Evolutionary conservation across 2,888 invertebrate genomes (phyloP).

Genomic region (Ischnus inquisitorius): DNA sequence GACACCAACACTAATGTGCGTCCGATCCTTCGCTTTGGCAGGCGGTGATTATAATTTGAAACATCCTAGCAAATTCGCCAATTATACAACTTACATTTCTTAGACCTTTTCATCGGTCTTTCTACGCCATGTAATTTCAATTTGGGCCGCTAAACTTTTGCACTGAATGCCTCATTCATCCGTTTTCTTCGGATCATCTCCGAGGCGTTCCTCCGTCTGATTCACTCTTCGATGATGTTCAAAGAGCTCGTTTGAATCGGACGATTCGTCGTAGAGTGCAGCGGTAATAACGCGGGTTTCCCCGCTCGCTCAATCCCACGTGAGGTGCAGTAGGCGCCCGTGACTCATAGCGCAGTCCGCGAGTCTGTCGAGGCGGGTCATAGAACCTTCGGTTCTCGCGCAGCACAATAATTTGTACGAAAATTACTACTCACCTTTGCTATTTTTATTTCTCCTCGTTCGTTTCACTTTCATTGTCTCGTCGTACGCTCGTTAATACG

Average conservation of each 20-base stretch:
- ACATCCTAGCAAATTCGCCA: no score
- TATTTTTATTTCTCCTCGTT: conserved; percentile 24
- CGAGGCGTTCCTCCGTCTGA: conserved; percentile 30
- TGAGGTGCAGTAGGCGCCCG: conserved; percentile 51
- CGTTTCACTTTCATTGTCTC: conserved; percentile 57
- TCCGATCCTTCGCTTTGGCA: not conserved
- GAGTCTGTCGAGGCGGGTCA: conserved; percentile 62
- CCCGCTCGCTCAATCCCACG: conserved; percentile 62
- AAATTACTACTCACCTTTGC: conserved; percentile 54
- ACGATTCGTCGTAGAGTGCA: conserved; percentile 39
- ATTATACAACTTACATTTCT: not conserved
- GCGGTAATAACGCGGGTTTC: conserved; percentile 60
- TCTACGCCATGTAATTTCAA: not conserved
- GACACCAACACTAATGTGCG: conserved; percentile 9
- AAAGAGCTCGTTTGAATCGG: conserved; percentile 49
- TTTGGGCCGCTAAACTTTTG: no score
- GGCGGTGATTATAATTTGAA: not conserved
- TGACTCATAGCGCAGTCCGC: conserved; percentile 61
- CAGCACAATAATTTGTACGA: conserved; percentile 55
- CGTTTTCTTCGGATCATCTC: not conserved
- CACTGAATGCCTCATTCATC: no score
- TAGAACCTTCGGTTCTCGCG: conserved; percentile 61
- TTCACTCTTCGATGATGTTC: conserved; percentile 20
- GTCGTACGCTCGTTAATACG: conserved; percentile 35
- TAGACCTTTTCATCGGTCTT: not conserved